Conservation (phyloP, 2,797 vertebrate genomes). For the Lycodopsis pacificus region DNA sequence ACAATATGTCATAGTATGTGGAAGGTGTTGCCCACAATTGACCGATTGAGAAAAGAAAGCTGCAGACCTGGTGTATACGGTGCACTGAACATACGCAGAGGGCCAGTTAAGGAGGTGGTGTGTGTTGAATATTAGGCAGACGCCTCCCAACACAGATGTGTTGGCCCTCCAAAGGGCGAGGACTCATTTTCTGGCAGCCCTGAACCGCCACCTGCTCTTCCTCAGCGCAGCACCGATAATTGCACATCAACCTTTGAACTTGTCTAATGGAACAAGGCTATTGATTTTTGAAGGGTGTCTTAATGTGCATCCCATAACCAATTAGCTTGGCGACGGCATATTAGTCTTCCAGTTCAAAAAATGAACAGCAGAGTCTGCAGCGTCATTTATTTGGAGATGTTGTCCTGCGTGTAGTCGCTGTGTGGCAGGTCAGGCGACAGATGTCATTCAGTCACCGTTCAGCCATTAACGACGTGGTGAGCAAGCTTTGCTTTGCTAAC, state of each 20-base stretch:
- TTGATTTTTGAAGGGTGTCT: conserved; percentile 44
- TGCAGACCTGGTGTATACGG: background rate
- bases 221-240: conserved; percentile 27
- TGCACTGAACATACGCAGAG: background rate
- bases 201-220: conserved; percentile 55
- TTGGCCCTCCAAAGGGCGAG: conserved; percentile 12
- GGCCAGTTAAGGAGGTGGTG: background rate
- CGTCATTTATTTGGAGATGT: conserved; percentile 3
- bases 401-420: background rate
- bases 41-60: background rate
- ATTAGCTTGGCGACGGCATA: conserved; percentile 13
- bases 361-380: background rate
- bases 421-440: background rate
- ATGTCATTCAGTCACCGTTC: background rate
- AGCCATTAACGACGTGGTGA: background rate
- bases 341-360: conserved; percentile 17
- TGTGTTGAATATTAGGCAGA: conserved; percentile 16
- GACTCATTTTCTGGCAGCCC: conserved; percentile 58
- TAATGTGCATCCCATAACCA: conserved; percentile 30
- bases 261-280: conserved; percentile 35
- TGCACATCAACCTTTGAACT: conserved; percentile 48
- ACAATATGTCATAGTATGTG: background rate
- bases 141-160: conserved; percentile 45
- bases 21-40: background rate
- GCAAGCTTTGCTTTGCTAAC: background rate